Evolutionary conservation across 2,888 invertebrate species (phyloP), one percentile per base, ranked within the genome.

Genomic region (Sepiola atlantica): DNA sequence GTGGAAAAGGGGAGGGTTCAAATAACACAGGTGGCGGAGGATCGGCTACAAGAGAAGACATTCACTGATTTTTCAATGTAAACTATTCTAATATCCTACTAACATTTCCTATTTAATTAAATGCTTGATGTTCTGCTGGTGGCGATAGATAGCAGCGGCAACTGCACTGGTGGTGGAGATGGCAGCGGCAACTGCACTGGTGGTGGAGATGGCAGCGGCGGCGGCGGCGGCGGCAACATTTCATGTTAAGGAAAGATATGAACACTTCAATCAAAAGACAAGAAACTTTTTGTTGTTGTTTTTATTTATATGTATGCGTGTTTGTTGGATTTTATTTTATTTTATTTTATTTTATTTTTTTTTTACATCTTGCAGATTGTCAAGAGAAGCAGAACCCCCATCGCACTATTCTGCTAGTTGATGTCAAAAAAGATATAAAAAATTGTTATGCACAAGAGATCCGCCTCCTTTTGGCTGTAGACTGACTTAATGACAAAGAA

Each of bases 21-120:
- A 77, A 77, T 77, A 77, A 77, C 77, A n/a, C n/a, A n/a, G 77
- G 77, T 77, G 77, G 77, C 32, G n/a, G 77, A n/a, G n/a, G 77
- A 77, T 45, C 45, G 45, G 77, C 77, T 77, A 77, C 77, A 77
- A 77, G n/a, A 77, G 77, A 77, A 14, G n/a, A n/a, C 77, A 77
- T 77, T 77, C 77, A 77, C 77, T 77, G 77, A 77, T 77, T 77
- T 90, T 92, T 35, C 55, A 92, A 92, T 92, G 92, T 92, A 92
- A 92, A 92, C 92, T 32, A 45, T 92, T 92, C 35, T n/a, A 92
- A 92, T 92, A 92, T 92, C 54, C 55, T 55, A 92, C 54, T 92
- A 92, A 92, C 55, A 92, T 92, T 92, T 92, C 92, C 55, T 92
- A 92, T 92, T 92, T 92, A 92, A 92, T 92, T 92, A 92, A 92